Percentiles rank a stretch among this genome's conserved stretches.
Evolutionary conservation across 2,113 vertebrate genomes (phyloP).

Genomic region (Eurypyga helias): DNA sequence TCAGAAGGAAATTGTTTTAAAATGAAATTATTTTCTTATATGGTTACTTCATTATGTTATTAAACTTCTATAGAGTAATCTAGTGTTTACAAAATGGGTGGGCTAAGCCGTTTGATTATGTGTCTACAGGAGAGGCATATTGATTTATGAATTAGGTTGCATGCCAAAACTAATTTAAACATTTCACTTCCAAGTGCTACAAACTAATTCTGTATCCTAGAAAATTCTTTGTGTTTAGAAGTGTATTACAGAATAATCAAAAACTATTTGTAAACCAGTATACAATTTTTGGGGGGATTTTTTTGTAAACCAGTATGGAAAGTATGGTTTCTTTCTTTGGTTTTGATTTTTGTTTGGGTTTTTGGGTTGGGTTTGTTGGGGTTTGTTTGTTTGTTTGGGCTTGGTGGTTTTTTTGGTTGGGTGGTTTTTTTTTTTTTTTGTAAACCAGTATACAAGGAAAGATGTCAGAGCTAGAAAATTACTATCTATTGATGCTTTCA

Average conservation of each 20-base stretch:
- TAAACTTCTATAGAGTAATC: background rate
- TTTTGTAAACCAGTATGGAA: too few relatives aligned
- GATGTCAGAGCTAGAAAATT: background rate
- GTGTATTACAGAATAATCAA: background rate
- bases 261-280: background rate
- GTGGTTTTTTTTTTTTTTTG: too few relatives aligned
- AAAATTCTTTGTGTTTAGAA: background rate
- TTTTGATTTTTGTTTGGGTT: too few relatives aligned
- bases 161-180: conserved; percentile 6
- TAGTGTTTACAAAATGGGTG: background rate
- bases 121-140: background rate
- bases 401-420: too few relatives aligned
- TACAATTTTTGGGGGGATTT: background rate
- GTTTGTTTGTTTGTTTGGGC: too few relatives aligned
- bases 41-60: background rate
- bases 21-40: background rate
- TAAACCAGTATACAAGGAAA: background rate
- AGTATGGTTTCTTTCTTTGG: too few relatives aligned
- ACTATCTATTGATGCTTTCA: background rate
- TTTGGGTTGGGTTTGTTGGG: too few relatives aligned
- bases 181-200: background rate
- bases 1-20: background rate
- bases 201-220: background rate
- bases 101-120: background rate
- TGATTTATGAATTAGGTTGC: background rate